Evolutionary conservation across 92 coral and sea anemone genomes (phyloP).

Genomic region (Micromussa lordhowensis): DNA sequence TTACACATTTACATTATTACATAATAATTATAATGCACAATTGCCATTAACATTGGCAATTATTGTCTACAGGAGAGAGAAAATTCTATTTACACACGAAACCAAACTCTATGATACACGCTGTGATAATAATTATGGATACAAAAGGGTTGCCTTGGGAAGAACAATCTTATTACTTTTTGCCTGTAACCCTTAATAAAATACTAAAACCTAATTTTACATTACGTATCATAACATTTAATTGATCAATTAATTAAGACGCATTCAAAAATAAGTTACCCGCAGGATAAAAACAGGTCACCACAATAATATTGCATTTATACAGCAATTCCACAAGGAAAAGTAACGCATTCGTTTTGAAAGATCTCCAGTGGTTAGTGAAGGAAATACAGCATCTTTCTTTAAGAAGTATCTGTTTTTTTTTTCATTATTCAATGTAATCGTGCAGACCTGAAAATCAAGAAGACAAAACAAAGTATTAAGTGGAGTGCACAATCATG

Average conservation of each 20-base stretch:
- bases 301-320: slow-evolving; percentile 29
- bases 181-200: slow-evolving; percentile 47
- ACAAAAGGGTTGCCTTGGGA: slow-evolving; percentile 39
- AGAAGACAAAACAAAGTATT: not conserved
- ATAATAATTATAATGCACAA: slow-evolving; percentile 1
- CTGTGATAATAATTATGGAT: slow-evolving; percentile 15
- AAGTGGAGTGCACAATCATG: not conserved
- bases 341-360: slow-evolving; percentile 18
- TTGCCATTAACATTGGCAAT: not conserved
- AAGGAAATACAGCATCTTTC: slow-evolving; percentile 17
- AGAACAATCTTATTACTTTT: slow-evolving; percentile 22
- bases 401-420: slow-evolving; percentile 10
- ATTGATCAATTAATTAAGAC: slow-evolving; percentile 36
- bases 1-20: slow-evolving; percentile 12
- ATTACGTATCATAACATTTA: slow-evolving; percentile 27
- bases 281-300: slow-evolving; percentile 46
- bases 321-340: slow-evolving; percentile 17
- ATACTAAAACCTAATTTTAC: slow-evolving; percentile 47
- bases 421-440: slow-evolving; percentile 28
- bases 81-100: slow-evolving; percentile 4
- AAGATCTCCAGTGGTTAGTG: slow-evolving; percentile 1
- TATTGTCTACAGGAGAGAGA: slow-evolving; percentile 5
- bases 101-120: slow-evolving; percentile 20
- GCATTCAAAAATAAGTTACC: slow-evolving; percentile 87
- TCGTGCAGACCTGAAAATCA: slow-evolving; percentile 37